A percentile compares a stretch with the other conserved stretches of the same genome.
These are phyloP conservation scores for Melieria crassipennis DNA, from an alignment of 2,888 invertebrate genomes.

Conservation along the genomic window DNA sequence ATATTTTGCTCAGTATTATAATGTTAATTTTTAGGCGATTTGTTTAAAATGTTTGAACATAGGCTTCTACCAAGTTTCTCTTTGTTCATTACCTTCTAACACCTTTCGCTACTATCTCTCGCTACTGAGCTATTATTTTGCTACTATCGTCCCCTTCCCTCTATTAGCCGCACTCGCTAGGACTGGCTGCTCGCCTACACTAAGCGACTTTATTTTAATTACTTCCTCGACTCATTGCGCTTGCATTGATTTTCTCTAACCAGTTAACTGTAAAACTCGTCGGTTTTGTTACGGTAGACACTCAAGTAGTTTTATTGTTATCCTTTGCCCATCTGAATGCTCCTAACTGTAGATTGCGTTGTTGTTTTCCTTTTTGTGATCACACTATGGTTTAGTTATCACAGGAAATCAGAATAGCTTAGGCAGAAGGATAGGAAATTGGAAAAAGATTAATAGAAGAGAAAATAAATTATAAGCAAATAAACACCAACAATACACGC, in stretches of 20 bases:
- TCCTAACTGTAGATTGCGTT: neutral
- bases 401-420: too few species aligned
- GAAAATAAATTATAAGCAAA: too few species aligned
- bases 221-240: slow-evolving; percentile 14
- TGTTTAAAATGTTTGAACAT: slow-evolving; percentile 42
- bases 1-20: slow-evolving; percentile 65
- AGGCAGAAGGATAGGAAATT: too few species aligned
- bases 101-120: too few species aligned
- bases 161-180: slow-evolving; percentile 29
- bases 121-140: slow-evolving; percentile 21
- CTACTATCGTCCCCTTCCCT: slow-evolving; percentile 26
- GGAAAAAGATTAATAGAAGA: too few species aligned
- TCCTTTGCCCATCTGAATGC: too few species aligned
- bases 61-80: slow-evolving; percentile 15
- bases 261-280: slow-evolving; percentile 11
- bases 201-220: neutral
- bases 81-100: too few species aligned
- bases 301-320: slow-evolving; percentile 15
- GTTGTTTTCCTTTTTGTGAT: slow-evolving; percentile 42
- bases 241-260: slow-evolving; percentile 19
- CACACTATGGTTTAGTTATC: slow-evolving; percentile 26
- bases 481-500: neutral
- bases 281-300: slow-evolving; percentile 12
- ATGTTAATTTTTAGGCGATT: slow-evolving; percentile 63
- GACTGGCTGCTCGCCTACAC: slow-evolving; percentile 5